phyloP scores from a whole-genome alignment of 2,797 vertebrate species.

The Channallabes apus region DNA sequence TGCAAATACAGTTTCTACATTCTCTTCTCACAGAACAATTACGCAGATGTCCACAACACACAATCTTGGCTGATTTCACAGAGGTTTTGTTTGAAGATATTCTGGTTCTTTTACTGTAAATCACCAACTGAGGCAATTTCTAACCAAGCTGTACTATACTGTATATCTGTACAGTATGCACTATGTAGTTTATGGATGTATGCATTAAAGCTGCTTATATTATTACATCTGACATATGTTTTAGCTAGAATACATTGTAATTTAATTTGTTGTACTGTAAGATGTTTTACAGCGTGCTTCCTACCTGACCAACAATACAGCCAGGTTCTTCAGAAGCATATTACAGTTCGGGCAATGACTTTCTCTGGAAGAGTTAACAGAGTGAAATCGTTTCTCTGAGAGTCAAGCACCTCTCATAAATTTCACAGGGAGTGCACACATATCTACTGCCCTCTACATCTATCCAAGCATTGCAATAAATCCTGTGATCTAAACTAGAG shows the following conservation, averaged over 20 bases:
- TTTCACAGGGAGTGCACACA: slow-evolving; percentile 70
- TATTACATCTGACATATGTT: background rate
- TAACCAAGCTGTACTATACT: background rate
- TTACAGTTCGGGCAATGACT: slow-evolving; percentile 43
- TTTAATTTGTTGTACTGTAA: slow-evolving; percentile 12
- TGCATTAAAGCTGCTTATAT: background rate
- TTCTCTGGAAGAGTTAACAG: slow-evolving; percentile 44
- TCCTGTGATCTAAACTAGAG: slow-evolving; percentile 70
- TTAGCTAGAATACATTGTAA: slow-evolving; percentile 4
- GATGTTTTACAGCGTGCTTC: slow-evolving; percentile 15
- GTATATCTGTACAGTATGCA: too few species aligned
- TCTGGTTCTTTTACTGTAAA: background rate
- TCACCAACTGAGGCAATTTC: background rate
- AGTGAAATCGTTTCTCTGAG: slow-evolving; percentile 49
- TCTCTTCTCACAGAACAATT: background rate
- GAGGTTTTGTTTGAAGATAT: background rate
- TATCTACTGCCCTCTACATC: slow-evolving; percentile 60
- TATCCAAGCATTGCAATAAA: slow-evolving; percentile 73
- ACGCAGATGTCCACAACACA: background rate
- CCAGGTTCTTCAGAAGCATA: slow-evolving; percentile 46
- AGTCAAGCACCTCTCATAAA: slow-evolving; percentile 64
- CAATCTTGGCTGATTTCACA: slow-evolving; percentile 8
- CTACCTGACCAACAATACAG: slow-evolving; percentile 36
- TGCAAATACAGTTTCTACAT: slow-evolving; percentile 13
- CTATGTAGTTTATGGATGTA: background rate